Percentiles rank a stretch among this genome's conserved stretches.
phyloP scores from a whole-genome alignment of 2,888 invertebrate genomes.

The Arrhopalites spinosus region DNA sequence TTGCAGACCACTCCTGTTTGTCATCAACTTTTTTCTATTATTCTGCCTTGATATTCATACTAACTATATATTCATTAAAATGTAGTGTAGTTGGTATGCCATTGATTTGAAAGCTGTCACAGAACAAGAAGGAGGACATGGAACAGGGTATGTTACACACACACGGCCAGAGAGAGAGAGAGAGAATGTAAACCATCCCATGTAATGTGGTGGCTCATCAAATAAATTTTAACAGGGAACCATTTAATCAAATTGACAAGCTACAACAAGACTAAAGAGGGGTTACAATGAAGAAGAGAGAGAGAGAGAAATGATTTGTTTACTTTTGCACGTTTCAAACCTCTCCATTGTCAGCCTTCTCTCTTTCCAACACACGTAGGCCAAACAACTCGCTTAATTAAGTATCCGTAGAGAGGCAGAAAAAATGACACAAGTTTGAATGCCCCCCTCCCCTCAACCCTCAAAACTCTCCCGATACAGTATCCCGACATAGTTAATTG shows the following conservation, averaged over 20 bases:
- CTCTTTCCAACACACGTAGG: not conserved
- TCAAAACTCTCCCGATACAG: too few species aligned
- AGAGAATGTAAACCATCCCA: not conserved
- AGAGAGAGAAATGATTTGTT: not conserved
- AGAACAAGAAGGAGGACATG: too few species aligned
- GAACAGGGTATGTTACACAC: not conserved
- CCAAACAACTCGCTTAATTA: not conserved
- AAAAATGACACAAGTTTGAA: too few species aligned
- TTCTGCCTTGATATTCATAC: too few species aligned
- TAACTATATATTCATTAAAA: too few species aligned
- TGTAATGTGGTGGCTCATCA: constrained; percentile 21
- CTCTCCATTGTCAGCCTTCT: not conserved
- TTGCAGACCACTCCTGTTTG: too few species aligned
- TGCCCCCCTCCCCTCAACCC: too few species aligned
- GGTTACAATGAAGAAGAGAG: not conserved
- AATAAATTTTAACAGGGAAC: constrained; percentile 18
- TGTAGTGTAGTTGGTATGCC: too few species aligned
- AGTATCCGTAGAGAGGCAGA: too few species aligned
- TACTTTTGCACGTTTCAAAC: not conserved
- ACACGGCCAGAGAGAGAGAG: not conserved
- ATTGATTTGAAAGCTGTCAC: too few species aligned
- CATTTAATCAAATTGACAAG: constrained; percentile 33
- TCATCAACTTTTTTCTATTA: too few species aligned
- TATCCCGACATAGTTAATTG: too few species aligned
- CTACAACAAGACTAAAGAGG: not conserved